Evolutionary conservation across 2,113 vertebrate genomes (phyloP), one percentile per base, ranked within the genome.

Genomic region (Piaya cayana): DNA sequence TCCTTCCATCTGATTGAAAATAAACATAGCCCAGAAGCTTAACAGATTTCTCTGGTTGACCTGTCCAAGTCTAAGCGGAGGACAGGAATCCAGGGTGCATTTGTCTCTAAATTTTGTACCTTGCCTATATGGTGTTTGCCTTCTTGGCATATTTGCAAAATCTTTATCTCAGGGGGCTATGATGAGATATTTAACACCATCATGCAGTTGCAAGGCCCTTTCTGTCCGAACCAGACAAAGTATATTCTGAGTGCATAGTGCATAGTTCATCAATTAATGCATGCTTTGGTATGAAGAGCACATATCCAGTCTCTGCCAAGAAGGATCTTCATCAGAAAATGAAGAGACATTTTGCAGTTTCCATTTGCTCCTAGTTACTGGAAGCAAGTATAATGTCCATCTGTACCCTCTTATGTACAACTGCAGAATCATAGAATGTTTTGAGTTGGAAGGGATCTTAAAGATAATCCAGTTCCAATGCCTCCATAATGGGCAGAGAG

Each of bases 161-260:
- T 75, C 56, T 63, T 32, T 0, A 1, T 30, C 50, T 84, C 37
- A 12, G 4, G 8, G 23, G 43, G 16, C 2, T 4, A 10, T 8
- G 55, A 7, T 26, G 39, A 86, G 26, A 32, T 6, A 1, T 47
- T 55, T 50, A 67, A 71, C 18, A 29, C 8, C 49, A 22, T 45
- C 39, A n/a, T 15, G 8, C 8, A n/a, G 4, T 43, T 70, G 34
- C n/a, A 67, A 75, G 22, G 52, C n/a, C 18, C 7, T 47, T 86
- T 91, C 37, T 76, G 29, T 60, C 37, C 42, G 34, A 55, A 32
- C 2, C 56, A 63, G 64, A 29, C 25, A n/a, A 59, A 12, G 4
- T 0, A 1, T 16, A 21, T 64, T 92, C 49, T 0, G 2, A 47
- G 39, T 30, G 14, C 16, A 19, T 74, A 47, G 16, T 23, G 15